Conservation (phyloP, 2,797 vertebrate species). For the Sorex maritimensis region DNA sequence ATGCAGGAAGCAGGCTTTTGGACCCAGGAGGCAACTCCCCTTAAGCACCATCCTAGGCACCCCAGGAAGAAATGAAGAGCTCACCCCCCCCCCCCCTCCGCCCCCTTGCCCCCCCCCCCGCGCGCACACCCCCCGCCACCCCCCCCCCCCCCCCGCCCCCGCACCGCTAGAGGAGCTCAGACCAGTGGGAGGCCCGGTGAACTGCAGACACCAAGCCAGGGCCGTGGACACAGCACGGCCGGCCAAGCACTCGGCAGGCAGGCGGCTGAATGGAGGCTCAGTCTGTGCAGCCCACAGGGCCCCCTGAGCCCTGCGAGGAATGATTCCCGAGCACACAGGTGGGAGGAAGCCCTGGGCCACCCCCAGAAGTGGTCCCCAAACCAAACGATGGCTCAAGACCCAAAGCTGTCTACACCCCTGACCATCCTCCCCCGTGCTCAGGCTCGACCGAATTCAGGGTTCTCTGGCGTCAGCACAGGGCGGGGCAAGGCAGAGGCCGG, state of each 20-base stretch:
- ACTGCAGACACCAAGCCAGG: too few species aligned
- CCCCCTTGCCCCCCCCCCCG: too few species aligned
- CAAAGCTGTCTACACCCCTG: neutral
- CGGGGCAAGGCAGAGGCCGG: neutral
- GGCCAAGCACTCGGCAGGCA: too few species aligned
- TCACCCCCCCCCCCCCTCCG: slow-evolving; percentile 4
- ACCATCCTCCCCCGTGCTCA: slow-evolving; percentile 19
- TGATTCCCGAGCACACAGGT: too few species aligned
- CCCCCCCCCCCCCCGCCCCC: slow-evolving; percentile 12
- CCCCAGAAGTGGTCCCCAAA: too few species aligned
- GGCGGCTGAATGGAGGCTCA: too few species aligned
- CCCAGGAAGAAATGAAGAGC: slow-evolving; percentile 35
- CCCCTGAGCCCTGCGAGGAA: too few species aligned
- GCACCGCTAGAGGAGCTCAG: neutral
- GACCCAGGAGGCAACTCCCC: neutral
- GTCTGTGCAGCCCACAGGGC: too few species aligned
- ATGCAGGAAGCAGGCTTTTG: neutral
- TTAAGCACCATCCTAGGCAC: neutral
- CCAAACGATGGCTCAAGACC: neutral
- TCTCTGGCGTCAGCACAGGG: neutral
- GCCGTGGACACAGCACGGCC: neutral
- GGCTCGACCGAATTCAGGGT: neutral
- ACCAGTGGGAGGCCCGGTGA: neutral
- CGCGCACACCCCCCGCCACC: too few species aligned
- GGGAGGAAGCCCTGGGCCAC: too few species aligned